These are phyloP conservation scores for Penelope pileata DNA, from an alignment of 2,113 vertebrate species.

Conservation along the genomic window DNA sequence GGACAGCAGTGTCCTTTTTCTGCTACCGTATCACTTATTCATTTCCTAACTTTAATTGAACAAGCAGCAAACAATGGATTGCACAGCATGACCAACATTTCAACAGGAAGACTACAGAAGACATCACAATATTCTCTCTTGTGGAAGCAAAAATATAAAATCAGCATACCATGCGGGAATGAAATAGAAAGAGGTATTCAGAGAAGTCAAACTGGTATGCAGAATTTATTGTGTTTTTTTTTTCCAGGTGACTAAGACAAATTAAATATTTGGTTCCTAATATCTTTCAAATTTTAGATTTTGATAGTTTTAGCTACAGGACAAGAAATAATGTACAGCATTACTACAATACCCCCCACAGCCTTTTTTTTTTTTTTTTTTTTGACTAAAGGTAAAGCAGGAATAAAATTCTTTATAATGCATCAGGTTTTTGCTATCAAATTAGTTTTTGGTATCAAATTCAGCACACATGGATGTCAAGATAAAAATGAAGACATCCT, in stretches of 20 bases:
- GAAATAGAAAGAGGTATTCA: constrained; percentile 10
- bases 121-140: not conserved
- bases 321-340: not conserved
- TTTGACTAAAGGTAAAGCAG: not conserved
- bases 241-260: not conserved
- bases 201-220: not conserved
- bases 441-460: not conserved
- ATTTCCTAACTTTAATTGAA: not conserved
- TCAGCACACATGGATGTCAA: not conserved
- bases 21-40: not conserved
- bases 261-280: not conserved
- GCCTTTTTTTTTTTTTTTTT: not conserved
- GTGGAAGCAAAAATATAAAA: constrained; percentile 32
- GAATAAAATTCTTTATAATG: not conserved
- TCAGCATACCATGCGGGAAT: not conserved
- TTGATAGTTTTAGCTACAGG: not conserved
- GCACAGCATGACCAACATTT: not conserved
- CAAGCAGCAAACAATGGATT: constrained; percentile 9
- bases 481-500: not conserved
- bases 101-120: not conserved
- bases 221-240: not conserved
- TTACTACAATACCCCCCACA: not conserved
- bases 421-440: not conserved
- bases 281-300: not conserved
- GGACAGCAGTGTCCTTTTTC: not conserved